Evolutionary conservation across 2,113 vertebrate species (phyloP).

Genomic region (Hemicordylus capensis): DNA sequence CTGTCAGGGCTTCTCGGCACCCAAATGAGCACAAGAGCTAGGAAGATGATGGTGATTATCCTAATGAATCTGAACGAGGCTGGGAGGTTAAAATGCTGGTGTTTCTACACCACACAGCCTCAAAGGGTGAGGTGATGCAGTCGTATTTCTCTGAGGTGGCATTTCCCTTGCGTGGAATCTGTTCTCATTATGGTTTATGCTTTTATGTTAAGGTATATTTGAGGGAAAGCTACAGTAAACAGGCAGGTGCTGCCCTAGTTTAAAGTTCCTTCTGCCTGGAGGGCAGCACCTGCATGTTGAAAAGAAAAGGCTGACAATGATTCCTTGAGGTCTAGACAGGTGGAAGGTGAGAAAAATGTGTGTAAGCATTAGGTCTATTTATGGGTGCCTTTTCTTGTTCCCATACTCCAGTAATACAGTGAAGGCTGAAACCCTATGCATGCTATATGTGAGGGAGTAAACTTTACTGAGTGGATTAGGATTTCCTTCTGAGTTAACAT

Average conservation of each 20-base stretch:
- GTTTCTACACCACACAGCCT: neutral
- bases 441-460: neutral
- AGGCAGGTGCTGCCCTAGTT: conserved; percentile 1
- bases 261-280: neutral
- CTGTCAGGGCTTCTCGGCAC: neutral
- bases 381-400: neutral
- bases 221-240: neutral
- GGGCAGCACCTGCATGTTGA: neutral
- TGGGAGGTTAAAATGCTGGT: neutral
- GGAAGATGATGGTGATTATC: neutral
- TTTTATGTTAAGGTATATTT: conserved; percentile 15
- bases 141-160: neutral
- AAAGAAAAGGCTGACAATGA: neutral
- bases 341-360: conserved; percentile 1
- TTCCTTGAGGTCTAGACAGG: neutral
- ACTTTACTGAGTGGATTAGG: neutral
- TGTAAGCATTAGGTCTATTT: neutral
- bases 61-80: conserved; percentile 12
- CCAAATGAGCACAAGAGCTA: neutral
- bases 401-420: neutral
- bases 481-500: neutral
- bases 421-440: neutral
- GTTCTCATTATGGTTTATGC: neutral
- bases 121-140: neutral
- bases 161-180: conserved; percentile 6